Evolutionary conservation across 2,888 invertebrate species (phyloP).

Genomic region (Scaptodrosophila latifasciaeformis): DNA sequence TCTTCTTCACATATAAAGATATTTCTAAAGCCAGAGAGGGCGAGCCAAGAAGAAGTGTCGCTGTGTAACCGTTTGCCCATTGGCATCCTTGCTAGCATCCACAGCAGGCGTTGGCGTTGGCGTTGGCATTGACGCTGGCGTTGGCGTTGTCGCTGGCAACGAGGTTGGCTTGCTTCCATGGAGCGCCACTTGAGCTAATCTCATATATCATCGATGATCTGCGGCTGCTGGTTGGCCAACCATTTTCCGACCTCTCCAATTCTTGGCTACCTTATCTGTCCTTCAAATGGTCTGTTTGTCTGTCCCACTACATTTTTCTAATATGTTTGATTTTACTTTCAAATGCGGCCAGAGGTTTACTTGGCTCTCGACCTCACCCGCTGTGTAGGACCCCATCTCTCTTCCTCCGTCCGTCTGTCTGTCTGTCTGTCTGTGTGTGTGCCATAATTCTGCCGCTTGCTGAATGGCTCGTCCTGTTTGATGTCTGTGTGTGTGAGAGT

Average conservation of each 20-base stretch:
- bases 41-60: slow-evolving; percentile 40
- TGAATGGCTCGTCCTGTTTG: neutral
- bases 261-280: neutral
- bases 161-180: slow-evolving; percentile 57
- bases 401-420: neutral
- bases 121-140: no score
- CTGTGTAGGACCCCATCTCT: neutral
- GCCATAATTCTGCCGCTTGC: slow-evolving; percentile 2
- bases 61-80: slow-evolving; percentile 3
- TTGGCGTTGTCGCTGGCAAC: no score
- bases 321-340: slow-evolving; percentile 66
- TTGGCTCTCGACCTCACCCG: slow-evolving; percentile 11
- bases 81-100: neutral
- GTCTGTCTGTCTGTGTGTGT: slow-evolving; percentile 4
- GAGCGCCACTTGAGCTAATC: slow-evolving; percentile 60
- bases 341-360: slow-evolving; percentile 42
- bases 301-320: slow-evolving; percentile 43
- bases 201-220: slow-evolving; percentile 63
- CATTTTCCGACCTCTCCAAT: neutral
- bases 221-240: slow-evolving; percentile 24
- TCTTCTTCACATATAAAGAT: slow-evolving; percentile 24
- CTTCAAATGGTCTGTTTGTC: slow-evolving; percentile 25
- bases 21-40: neutral
- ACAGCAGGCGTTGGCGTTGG: neutral
- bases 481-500: slow-evolving; percentile 1